Conservation (phyloP, 2,888 invertebrate species). For the Elegia similella region DNA sequence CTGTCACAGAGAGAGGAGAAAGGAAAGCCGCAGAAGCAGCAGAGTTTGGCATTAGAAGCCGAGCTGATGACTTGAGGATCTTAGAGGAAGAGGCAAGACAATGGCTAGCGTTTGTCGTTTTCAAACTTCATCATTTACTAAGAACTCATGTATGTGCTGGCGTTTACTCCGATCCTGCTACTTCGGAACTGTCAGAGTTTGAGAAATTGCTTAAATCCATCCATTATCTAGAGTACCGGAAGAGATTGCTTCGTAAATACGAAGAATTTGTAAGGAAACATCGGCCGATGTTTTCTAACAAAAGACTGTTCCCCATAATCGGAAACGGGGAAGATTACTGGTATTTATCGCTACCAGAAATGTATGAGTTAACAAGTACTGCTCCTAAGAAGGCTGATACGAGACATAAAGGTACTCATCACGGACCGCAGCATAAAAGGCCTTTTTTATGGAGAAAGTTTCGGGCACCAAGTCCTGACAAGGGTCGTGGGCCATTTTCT, state of each 20-base stretch:
- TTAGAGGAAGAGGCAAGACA: conserved; percentile 70
- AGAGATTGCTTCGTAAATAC: conserved; percentile 63
- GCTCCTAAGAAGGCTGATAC: conserved; percentile 36
- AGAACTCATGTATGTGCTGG: conserved; percentile 64
- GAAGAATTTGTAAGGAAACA: conserved; percentile 70
- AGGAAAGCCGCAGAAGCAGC: conserved; percentile 64
- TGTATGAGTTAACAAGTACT: conserved; percentile 67
- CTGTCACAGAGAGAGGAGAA: conserved; percentile 62
- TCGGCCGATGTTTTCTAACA: conserved; percentile 65
- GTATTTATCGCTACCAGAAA: conserved; percentile 74
- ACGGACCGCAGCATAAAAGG: conserved; percentile 56
- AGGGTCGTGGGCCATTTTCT: conserved; percentile 60
- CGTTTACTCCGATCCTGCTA: conserved; percentile 59
- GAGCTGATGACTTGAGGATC: conserved; percentile 64
- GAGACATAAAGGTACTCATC: conserved; percentile 53
- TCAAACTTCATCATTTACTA: conserved; percentile 70
- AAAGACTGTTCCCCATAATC: conserved; percentile 69
- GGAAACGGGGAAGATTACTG: conserved; percentile 73
- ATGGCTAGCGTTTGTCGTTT: conserved; percentile 72
- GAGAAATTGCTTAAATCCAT: conserved; percentile 70
- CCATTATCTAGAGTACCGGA: conserved; percentile 69
- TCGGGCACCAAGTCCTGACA: conserved; percentile 35
- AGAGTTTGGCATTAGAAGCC: conserved; percentile 63
- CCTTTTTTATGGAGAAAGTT: conserved; percentile 69
- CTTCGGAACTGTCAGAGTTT: conserved; percentile 61